Evolutionary conservation across 2,888 invertebrate species (phyloP), one percentile per base, ranked within the genome.

Genomic region (Drosophila anomalata): DNA sequence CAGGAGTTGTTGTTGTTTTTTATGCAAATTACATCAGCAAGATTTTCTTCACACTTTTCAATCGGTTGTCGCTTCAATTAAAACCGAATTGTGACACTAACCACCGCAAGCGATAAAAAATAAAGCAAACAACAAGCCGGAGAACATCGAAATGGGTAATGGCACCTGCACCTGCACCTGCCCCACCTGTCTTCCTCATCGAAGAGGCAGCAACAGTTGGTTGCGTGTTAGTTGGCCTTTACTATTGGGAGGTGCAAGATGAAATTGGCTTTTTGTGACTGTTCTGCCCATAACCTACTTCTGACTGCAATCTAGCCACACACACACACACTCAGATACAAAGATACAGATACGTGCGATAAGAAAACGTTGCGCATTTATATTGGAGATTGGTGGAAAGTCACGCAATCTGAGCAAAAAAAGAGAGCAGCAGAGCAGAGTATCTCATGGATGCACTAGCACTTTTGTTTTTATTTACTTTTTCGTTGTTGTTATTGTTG

Each of bases 1-100:
- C 33, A 58, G 61, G 61, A 58, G 60, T 22, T 42, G 53, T 47
- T 46, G 61, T 59, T 73, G 75, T 65, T 75, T 69, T 56, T 71
- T 84, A 86, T 84, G 86, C 84, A 84, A 84, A 84, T 84, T 86
- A 84, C 84, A 84, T 84, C 84, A 83, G 77, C 65, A 52, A 53
- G 62, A 70, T 56, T 69, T 63, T 51, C 50, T 36, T 58, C 42
- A 58, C 71, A 72, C 72, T 46, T 53, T 70, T 73, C 77, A 29
- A 29, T 29, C 8, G 9, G 9, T 73, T 70, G 76, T 57, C 70
- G 71, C 72, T 65, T 73, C 86, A 78, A 86, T 84, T 84, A 83
- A 66, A 73, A 54, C 63, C 59, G 75, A 86, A 78, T 86, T 86
- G 80, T 86, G 70, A 75, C 79, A 74, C 58, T 52, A 76, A 55